Conservation (phyloP, 2,888 invertebrate species). For the Watsonalla binaria region DNA sequence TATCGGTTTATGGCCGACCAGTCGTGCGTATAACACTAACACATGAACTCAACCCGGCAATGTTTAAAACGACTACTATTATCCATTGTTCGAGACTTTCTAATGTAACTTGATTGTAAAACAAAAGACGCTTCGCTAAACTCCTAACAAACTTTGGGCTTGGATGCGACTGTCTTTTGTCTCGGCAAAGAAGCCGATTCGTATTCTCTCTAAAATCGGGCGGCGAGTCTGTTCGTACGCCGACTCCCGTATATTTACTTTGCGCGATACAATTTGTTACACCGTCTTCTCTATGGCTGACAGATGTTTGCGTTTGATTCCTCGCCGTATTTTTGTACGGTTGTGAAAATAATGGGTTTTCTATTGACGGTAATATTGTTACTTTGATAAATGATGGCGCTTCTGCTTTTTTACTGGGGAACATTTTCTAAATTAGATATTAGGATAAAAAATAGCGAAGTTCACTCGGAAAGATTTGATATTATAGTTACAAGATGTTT, state of each 20-base stretch:
- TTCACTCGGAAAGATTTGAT: no score
- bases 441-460: background rate
- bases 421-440: background rate
- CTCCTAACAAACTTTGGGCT: conserved; percentile 48
- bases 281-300: background rate
- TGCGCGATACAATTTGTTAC: conserved; percentile 1
- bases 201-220: conserved; percentile 27
- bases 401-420: background rate
- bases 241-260: background rate
- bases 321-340: background rate
- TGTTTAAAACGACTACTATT: conserved; percentile 54
- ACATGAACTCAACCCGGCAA: conserved; percentile 40
- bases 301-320: background rate
- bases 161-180: conserved; percentile 61
- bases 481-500: no score
- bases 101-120: conserved; percentile 64
- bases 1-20: conserved; percentile 45
- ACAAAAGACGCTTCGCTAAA: conserved; percentile 46
- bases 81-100: conserved; percentile 46
- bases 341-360: background rate
- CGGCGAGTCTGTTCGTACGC: background rate
- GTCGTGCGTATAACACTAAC: conserved; percentile 59
- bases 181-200: conserved; percentile 43
- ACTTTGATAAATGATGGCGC: background rate
- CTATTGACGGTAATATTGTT: background rate